Evolutionary conservation across 2,888 invertebrate species (phyloP), one percentile per base, ranked within the genome.

Genomic region (Linhomoeus sp.): DNA sequence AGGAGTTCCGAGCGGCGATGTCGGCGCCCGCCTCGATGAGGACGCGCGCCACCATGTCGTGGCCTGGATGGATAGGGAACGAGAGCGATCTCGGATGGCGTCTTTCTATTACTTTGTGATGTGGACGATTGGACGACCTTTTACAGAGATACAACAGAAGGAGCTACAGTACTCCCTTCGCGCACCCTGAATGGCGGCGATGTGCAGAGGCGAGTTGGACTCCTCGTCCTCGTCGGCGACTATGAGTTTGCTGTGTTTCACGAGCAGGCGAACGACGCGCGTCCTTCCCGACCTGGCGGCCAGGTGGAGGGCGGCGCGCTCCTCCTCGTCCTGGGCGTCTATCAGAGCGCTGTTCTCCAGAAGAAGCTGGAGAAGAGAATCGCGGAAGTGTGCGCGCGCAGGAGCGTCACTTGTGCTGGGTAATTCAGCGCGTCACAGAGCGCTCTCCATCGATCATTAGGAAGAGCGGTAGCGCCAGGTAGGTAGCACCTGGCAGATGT

Each of bases 291-390:
- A 33, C n/a, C n/a, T 19, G n/a, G 68, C 66, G 24, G 70, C 70
- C 40, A 69, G 54, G 57, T 70, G 70, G 23, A 70, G 48, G 22
- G 70, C 64, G 19, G 68, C 67, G 50, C 67, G 63, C 52, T 69
- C 70, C 45, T 69, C 67, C 49, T 70, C 70, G 57, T 70, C 69
- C 53, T 69, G 67, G 42, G 57, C 60, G 50, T 65, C 64, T 42
- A 67, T 56, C 38, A 61, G 58, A 14, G 67, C 68, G 1, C 64
- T 66, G 51, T 65, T 50, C 7, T 66, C 58, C 45, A 69, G 50
- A 45, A 70, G 56, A 29, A 58, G 52, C 69, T 69, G 53, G 19
- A 59, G 53, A 39, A 19, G 46, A n/a, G n/a, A n/a, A n/a, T n/a
- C n/a, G n/a, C n/a, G n/a, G n/a, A n/a, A n/a, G n/a, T n/a, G n/a